phyloP scores from a whole-genome alignment of 2,888 invertebrate genomes.

The Tachina fera region DNA sequence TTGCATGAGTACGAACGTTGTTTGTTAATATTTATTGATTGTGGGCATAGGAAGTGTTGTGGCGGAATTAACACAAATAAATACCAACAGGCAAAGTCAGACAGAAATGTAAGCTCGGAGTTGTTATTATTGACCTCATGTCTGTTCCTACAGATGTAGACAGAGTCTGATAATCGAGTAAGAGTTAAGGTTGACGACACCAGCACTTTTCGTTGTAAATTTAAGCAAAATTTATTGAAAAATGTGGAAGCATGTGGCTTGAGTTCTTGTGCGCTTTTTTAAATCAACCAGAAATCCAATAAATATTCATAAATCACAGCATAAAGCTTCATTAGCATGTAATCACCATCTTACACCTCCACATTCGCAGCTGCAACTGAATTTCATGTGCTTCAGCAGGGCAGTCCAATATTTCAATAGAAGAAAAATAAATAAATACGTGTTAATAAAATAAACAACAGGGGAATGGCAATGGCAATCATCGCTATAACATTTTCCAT shows the following conservation, averaged over 20 bases:
- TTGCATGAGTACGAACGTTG: slow-evolving; percentile 52
- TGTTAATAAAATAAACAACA: slow-evolving; percentile 11
- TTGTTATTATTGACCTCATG: slow-evolving; percentile 52
- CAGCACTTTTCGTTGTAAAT: slow-evolving; percentile 43
- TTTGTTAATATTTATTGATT: slow-evolving; percentile 69
- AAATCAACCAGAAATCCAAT: slow-evolving; percentile 60
- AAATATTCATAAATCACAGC: slow-evolving; percentile 71
- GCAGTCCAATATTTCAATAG: neutral
- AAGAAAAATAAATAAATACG: slow-evolving; percentile 10
- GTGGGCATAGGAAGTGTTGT: slow-evolving; percentile 79
- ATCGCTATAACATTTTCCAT: slow-evolving; percentile 34
- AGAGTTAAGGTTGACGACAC: slow-evolving; percentile 46
- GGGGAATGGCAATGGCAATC: slow-evolving; percentile 1
- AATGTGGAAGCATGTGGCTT: neutral
- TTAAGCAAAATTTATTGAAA: slow-evolving; percentile 3
- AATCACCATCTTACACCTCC: slow-evolving; percentile 55
- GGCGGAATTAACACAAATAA: slow-evolving; percentile 81
- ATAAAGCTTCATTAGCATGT: slow-evolving; percentile 70
- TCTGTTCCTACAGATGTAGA: slow-evolving; percentile 6
- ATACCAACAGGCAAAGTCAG: slow-evolving; percentile 72
- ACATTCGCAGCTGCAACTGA: neutral
- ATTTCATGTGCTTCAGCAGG: neutral
- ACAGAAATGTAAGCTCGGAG: slow-evolving; percentile 22
- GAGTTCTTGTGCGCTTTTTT: slow-evolving; percentile 25
- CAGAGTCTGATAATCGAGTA: slow-evolving; percentile 10